Evolutionary conservation across 2,888 invertebrate genomes (phyloP).

Genomic region (Chamaedrilus cognettii): DNA sequence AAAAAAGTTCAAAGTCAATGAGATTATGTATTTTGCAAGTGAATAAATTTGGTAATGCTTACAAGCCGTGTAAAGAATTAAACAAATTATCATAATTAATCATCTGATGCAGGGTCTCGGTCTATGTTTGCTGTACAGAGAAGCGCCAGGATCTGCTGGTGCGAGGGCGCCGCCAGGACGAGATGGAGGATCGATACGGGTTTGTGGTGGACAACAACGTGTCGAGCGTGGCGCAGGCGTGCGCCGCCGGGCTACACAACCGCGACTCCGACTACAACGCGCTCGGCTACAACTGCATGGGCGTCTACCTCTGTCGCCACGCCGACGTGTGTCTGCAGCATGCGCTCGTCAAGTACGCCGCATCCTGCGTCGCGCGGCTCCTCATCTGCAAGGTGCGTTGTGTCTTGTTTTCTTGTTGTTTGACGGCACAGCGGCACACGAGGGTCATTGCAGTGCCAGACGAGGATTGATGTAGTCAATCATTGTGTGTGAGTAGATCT

Average conservation of each 20-base stretch:
- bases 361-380: slow-evolving; percentile 28
- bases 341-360: slow-evolving; percentile 34
- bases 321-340: slow-evolving; percentile 39
- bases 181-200: slow-evolving; percentile 34
- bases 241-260: slow-evolving; percentile 26
- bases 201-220: slow-evolving; percentile 36
- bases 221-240: slow-evolving; percentile 22
- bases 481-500: background rate
- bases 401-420: no score
- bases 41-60: no score
- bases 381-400: slow-evolving; percentile 37
- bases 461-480: no score
- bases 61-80: no score
- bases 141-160: slow-evolving; percentile 35
- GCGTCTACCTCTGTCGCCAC: slow-evolving; percentile 37
- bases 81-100: no score
- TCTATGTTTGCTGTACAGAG: slow-evolving; percentile 32
- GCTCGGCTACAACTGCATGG: slow-evolving; percentile 38
- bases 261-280: slow-evolving; percentile 39
- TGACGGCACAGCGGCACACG: no score
- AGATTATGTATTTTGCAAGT: no score
- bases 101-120: no score
- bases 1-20: no score
- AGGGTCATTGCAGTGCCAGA: no score
- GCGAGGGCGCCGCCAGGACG: slow-evolving; percentile 29